Percentiles rank a stretch among this genome's conserved stretches.
phyloP scores from a whole-genome alignment of 2,888 invertebrate species.

The Agriopis leucophaearia region DNA sequence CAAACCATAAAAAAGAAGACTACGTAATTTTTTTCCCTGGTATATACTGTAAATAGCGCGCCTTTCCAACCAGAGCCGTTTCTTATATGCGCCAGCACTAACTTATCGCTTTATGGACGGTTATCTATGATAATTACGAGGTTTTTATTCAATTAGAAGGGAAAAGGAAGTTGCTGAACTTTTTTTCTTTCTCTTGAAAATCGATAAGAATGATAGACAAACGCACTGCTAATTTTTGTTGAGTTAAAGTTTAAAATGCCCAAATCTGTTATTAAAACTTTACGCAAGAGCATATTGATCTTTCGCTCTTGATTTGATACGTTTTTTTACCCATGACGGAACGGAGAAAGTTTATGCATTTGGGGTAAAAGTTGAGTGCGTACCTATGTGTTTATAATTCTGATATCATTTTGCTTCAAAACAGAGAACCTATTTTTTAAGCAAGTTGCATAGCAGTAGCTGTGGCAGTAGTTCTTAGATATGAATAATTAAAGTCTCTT shows the following conservation, averaged over 20 bases:
- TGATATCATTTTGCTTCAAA: too few species aligned
- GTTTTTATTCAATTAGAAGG: conserved; percentile 46
- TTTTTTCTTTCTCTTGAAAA: conserved; percentile 34
- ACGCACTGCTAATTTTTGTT: neutral
- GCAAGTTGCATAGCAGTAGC: too few species aligned
- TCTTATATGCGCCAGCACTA: conserved; percentile 32
- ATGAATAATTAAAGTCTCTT: too few species aligned
- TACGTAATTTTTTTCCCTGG: neutral
- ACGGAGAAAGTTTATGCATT: too few species aligned
- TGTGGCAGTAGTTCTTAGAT: too few species aligned
- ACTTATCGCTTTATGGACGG: conserved; percentile 42
- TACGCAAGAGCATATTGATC: too few species aligned
- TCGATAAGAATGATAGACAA: conserved; percentile 8
- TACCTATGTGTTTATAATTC: too few species aligned
- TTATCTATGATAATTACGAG: conserved; percentile 47
- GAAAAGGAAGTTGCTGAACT: conserved; percentile 29
- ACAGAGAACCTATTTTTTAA: too few species aligned
- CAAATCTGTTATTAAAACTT: neutral
- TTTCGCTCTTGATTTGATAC: too few species aligned
- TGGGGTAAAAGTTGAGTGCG: too few species aligned
- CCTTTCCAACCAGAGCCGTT: neutral
- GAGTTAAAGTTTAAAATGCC: neutral
- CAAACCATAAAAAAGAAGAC: too few species aligned
- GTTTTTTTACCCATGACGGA: too few species aligned
- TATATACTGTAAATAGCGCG: neutral